Percentiles rank a stretch among this genome's conserved stretches.
Evolutionary conservation across 2,888 invertebrate species (phyloP).

Genomic region (Melangyna quadrimaculata): DNA sequence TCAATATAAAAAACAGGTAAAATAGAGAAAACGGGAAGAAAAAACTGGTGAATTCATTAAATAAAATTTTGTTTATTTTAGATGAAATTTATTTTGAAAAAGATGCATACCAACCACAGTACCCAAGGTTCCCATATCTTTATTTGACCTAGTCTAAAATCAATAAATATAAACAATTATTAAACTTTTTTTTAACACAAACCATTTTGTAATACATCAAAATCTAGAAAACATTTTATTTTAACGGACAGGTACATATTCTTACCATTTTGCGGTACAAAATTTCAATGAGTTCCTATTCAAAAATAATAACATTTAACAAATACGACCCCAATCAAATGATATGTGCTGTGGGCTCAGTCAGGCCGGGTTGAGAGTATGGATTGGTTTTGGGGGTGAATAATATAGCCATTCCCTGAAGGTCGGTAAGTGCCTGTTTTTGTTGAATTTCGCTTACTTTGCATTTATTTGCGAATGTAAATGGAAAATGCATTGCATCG

Average conservation of each 20-base stretch:
- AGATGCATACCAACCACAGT: too few relatives aligned
- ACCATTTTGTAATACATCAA: too few relatives aligned
- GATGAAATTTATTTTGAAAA: too few relatives aligned
- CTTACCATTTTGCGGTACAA: background rate
- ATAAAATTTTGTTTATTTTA: too few relatives aligned
- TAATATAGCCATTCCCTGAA: background rate
- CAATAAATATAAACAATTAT: too few relatives aligned
- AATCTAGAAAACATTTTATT: background rate
- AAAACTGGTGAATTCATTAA: too few relatives aligned
- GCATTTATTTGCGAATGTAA: slow-evolving; percentile 26
- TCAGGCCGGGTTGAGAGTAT: background rate
- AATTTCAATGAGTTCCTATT: background rate
- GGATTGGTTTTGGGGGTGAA: background rate
- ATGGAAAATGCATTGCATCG: slow-evolving; percentile 7
- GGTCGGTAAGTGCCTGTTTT: slow-evolving; percentile 5
- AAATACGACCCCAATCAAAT: background rate
- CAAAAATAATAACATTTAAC: background rate
- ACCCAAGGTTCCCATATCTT: too few relatives aligned
- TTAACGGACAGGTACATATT: background rate
- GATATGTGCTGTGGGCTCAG: background rate
- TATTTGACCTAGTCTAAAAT: too few relatives aligned
- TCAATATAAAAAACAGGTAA: too few relatives aligned
- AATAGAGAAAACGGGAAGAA: too few relatives aligned
- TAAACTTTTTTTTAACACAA: too few relatives aligned
- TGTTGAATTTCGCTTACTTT: slow-evolving; percentile 5